phyloP scores from a whole-genome alignment of 2,797 vertebrate species.

The Lemur catta region DNA sequence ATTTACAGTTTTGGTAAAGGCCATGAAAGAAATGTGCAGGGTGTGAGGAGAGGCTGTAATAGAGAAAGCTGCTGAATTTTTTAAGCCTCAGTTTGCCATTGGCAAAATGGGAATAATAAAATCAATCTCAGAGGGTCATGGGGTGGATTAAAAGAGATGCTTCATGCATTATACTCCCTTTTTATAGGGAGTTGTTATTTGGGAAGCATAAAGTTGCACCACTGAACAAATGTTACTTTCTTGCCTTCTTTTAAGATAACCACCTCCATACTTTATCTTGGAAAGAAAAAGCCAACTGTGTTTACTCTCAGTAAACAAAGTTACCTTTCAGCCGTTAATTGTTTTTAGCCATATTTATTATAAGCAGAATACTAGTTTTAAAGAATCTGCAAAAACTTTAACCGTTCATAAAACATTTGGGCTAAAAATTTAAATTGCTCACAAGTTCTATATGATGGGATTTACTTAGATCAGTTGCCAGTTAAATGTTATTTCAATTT shows the following conservation, averaged over 20 bases:
- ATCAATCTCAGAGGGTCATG: not conserved
- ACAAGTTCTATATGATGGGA: not conserved
- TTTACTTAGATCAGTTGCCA: not conserved
- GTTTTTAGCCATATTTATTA: constrained; percentile 19
- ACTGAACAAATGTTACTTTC: too few relatives aligned
- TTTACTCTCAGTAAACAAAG: not conserved
- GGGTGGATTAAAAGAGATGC: not conserved
- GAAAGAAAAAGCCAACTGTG: not conserved
- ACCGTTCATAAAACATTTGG: not conserved
- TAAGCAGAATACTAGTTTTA: not conserved
- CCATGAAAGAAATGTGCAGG: not conserved
- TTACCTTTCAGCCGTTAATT: not conserved
- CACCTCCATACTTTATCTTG: not conserved
- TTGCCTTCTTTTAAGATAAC: not conserved
- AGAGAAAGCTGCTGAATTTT: not conserved
- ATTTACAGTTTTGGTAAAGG: not conserved
- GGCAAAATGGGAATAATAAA: not conserved
- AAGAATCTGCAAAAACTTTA: not conserved
- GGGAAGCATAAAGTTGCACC: not conserved
- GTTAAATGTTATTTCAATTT: not conserved
- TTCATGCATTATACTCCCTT: accelerated
- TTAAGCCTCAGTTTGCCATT: not conserved
- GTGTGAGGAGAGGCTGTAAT: not conserved
- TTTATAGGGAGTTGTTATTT: not conserved
- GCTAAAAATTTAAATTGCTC: not conserved